A percentile compares a stretch with the other conserved stretches of the same genome.
Evolutionary conservation across 2,888 invertebrate species (phyloP).

Genomic region (Sussaba pulchella): DNA sequence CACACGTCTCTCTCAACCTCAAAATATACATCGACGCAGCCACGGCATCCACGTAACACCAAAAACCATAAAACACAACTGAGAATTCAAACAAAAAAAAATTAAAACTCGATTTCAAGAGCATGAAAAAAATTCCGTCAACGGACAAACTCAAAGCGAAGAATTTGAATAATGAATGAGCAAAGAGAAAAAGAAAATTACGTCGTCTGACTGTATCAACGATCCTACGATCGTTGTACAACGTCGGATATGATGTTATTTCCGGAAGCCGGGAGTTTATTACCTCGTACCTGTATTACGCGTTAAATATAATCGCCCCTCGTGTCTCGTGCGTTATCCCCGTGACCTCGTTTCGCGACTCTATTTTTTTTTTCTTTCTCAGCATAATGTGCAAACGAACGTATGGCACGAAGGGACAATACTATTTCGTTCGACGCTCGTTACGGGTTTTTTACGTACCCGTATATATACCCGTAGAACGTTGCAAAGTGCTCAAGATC

Average conservation of each 20-base stretch:
- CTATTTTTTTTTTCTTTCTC: conserved; percentile 24
- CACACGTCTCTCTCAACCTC: too few species aligned
- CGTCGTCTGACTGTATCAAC: not conserved
- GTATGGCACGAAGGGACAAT: conserved; percentile 2
- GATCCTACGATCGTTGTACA: not conserved
- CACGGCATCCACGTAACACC: too few species aligned
- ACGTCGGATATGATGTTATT: conserved; percentile 7
- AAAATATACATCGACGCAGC: not conserved
- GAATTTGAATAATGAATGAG: too few species aligned
- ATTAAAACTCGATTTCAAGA: not conserved
- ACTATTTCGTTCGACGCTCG: not conserved
- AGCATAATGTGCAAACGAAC: conserved; percentile 16
- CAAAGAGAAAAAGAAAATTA: not conserved
- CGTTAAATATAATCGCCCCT: conserved; percentile 57
- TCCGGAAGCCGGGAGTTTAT: conserved; percentile 21
- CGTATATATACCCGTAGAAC: not conserved
- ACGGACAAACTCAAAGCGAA: not conserved
- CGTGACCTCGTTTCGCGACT: conserved; percentile 45
- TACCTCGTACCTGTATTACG: conserved; percentile 19
- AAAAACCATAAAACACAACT: too few species aligned
- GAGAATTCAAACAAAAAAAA: too few species aligned
- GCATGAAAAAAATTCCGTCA: not conserved
- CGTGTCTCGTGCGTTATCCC: conserved; percentile 53
- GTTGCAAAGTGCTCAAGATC: not conserved
- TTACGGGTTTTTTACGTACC: conserved; percentile 1